A percentile compares a stretch with the other conserved stretches of the same genome.
These are phyloP conservation scores for Agraylea sexmaculata DNA, from an alignment of 1,140 invertebrate species.

Conservation along the genomic window DNA sequence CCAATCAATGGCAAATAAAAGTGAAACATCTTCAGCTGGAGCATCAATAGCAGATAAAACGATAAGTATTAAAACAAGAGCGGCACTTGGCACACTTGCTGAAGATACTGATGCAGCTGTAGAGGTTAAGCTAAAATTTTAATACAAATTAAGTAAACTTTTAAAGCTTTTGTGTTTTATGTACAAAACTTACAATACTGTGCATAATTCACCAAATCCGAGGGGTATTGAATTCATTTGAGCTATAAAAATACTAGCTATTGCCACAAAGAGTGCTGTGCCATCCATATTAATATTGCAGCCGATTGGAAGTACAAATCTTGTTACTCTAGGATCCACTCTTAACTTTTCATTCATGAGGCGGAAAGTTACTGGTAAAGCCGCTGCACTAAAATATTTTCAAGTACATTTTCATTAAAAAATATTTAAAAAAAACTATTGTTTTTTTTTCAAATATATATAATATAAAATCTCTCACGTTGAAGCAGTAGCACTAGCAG, in stretches of 20 bases:
- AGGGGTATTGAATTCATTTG: conserved; percentile 78
- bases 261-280: conserved; percentile 80
- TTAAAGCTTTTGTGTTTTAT: conserved; percentile 5
- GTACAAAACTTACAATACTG: conserved; percentile 58
- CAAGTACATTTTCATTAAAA: neutral
- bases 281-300: conserved; percentile 93
- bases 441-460: neutral
- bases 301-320: conserved; percentile 83
- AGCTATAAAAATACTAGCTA: conserved; percentile 84
- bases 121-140: conserved; percentile 62
- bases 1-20: conserved; percentile 84
- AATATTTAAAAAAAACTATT: conserved; percentile 6
- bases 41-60: conserved; percentile 77
- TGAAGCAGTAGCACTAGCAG: conserved; percentile 86
- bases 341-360: conserved; percentile 86
- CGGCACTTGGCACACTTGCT: conserved; percentile 86
- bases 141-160: conserved; percentile 7
- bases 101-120: conserved; percentile 87
- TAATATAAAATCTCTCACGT: conserved; percentile 52
- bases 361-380: conserved; percentile 86
- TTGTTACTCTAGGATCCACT: conserved; percentile 80
- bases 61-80: conserved; percentile 74
- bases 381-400: conserved; percentile 64
- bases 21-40: conserved; percentile 67
- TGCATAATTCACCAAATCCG: conserved; percentile 65